phyloP scores from a whole-genome alignment of 2,888 invertebrate genomes.

The Harpalus rubripes region DNA sequence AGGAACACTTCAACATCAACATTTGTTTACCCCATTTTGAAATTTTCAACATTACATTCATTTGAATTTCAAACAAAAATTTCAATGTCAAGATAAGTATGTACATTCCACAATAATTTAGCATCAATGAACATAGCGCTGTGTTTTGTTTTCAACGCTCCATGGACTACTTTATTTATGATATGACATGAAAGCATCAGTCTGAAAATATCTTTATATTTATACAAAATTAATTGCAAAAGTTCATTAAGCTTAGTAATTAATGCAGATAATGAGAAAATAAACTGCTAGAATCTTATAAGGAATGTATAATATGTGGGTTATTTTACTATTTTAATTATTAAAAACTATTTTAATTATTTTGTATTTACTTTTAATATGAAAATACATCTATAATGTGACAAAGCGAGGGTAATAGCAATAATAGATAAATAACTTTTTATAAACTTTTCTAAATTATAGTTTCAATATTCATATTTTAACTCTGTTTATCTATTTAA shows the following conservation, averaged over 20 bases:
- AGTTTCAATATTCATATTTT: too few species aligned
- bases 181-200: not conserved
- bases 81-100: not conserved
- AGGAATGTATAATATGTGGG: not conserved
- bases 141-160: not conserved
- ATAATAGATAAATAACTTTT: too few species aligned
- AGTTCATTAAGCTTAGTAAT: constrained; percentile 8
- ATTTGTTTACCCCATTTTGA: not conserved
- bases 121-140: constrained; percentile 2
- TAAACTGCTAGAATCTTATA: not conserved
- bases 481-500: too few species aligned
- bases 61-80: constrained; percentile 11
- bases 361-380: too few species aligned
- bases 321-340: too few species aligned
- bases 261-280: constrained; percentile 20
- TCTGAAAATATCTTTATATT: constrained; percentile 8
- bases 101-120: constrained; percentile 19
- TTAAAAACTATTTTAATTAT: too few species aligned
- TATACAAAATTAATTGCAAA: constrained; percentile 11
- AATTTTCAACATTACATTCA: not conserved
- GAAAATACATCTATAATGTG: too few species aligned
- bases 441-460: too few species aligned
- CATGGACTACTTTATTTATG: not conserved
- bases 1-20: not conserved
- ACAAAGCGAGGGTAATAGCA: too few species aligned